These are phyloP conservation scores for Cenopis cana DNA, from an alignment of 2,888 invertebrate genomes.

Conservation along the genomic window DNA sequence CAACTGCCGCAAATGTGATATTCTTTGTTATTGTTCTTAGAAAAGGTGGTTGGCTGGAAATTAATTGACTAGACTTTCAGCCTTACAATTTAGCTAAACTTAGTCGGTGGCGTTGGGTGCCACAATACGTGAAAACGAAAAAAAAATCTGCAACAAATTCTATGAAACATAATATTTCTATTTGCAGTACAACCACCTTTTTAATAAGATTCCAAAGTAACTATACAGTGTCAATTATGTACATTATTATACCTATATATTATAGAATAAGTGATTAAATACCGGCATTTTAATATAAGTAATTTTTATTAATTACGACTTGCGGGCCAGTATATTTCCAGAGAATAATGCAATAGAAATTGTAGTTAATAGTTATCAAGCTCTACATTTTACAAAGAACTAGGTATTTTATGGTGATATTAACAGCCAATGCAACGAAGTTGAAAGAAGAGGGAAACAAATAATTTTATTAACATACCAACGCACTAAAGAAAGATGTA, in stretches of 20 bases:
- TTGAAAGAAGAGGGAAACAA: constrained; percentile 29
- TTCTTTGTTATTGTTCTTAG: constrained; percentile 31
- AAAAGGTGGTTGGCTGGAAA: constrained; percentile 20
- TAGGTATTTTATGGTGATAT: constrained; percentile 49
- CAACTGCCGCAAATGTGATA: constrained; percentile 59
- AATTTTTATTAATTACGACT: constrained; percentile 48
- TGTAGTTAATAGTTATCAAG: constrained; percentile 34
- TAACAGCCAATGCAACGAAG: constrained; percentile 69
- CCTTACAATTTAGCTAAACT: not conserved
- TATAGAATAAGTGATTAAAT: constrained; percentile 50
- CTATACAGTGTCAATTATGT: constrained; percentile 66
- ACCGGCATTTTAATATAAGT: constrained; percentile 47
- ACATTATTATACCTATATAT: constrained; percentile 59
- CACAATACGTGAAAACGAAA: not conserved
- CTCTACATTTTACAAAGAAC: constrained; percentile 42
- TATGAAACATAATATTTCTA: not conserved
- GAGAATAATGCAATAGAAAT: constrained; percentile 44
- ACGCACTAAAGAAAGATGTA: constrained; percentile 4
- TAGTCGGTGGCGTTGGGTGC: not conserved
- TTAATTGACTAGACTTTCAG: not conserved
- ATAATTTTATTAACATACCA: constrained; percentile 32
- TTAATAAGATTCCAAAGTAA: constrained; percentile 34
- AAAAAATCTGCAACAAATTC: not conserved
- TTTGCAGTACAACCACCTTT: constrained; percentile 17
- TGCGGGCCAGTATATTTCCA: constrained; percentile 61